Evolutionary conservation across 2,797 vertebrate genomes (phyloP).

Genomic region (Centropyge bicolor): DNA sequence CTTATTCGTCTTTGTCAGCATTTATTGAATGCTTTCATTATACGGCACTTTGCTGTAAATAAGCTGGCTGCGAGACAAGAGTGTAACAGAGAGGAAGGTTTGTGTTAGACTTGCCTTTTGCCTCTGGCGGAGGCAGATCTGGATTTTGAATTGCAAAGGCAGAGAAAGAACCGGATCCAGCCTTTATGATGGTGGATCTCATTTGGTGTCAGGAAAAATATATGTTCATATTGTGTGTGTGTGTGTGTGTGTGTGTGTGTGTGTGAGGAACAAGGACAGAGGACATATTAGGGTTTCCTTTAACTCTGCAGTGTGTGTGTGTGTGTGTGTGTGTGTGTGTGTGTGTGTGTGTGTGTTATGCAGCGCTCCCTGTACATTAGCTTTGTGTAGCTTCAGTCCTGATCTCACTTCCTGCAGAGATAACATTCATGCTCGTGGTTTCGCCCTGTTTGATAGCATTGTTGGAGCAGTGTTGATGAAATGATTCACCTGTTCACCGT

Average conservation of each 20-base stretch:
- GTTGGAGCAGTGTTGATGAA: constrained; percentile 11
- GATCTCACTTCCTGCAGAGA: constrained; percentile 32
- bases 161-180: constrained; percentile 36
- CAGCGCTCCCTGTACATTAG: background rate
- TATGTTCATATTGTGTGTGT: background rate
- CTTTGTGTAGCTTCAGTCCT: background rate
- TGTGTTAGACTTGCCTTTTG: constrained; percentile 5
- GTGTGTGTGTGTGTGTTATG: constrained; percentile 28
- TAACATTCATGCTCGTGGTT: constrained; percentile 41
- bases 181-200: constrained; percentile 23
- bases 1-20: constrained; percentile 39
- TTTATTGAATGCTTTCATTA: constrained; percentile 52
- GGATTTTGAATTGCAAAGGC: constrained; percentile 34
- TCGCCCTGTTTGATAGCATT: constrained; percentile 7
- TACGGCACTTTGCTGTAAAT: constrained; percentile 15
- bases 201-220: constrained; percentile 13
- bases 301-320: background rate
- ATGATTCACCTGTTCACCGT: constrained; percentile 3
- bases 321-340: constrained; percentile 24
- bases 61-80: too few relatives aligned
- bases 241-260: constrained; percentile 16
- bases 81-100: constrained; percentile 36
- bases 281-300: background rate
- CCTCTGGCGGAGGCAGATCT: constrained; percentile 49
- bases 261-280: constrained; percentile 4